Evolutionary conservation across 1,140 invertebrate species (phyloP).

Genomic region (Penaeus vannamei): DNA sequence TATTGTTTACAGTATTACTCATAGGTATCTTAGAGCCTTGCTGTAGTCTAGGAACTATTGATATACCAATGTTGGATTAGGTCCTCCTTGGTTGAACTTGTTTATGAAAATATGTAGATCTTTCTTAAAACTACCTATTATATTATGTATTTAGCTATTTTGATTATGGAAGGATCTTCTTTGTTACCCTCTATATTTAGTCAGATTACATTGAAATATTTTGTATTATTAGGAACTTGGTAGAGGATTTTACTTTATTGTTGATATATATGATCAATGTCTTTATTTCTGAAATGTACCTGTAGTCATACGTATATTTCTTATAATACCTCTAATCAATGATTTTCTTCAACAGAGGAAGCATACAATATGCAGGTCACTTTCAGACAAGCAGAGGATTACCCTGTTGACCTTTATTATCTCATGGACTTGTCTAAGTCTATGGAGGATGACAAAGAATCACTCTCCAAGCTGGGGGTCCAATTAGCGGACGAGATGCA

Average conservation of each 20-base stretch:
- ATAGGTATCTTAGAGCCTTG: neutral
- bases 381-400: constrained; percentile 91
- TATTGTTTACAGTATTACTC: constrained; percentile 35
- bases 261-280: constrained; percentile 10
- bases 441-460: constrained; percentile 94
- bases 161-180: no score
- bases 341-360: constrained; percentile 77
- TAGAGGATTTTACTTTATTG: no score
- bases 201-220: constrained; percentile 6
- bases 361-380: constrained; percentile 80
- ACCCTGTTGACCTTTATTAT: constrained; percentile 96
- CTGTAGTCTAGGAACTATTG: no score
- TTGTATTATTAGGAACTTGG: neutral
- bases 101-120: no score
- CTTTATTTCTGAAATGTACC: constrained; percentile 30
- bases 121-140: no score
- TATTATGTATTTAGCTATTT: no score
- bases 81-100: no score
- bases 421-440: constrained; percentile 96
- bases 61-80: no score
- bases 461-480: constrained; percentile 86
- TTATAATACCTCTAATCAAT: no score
- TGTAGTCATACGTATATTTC: no score
- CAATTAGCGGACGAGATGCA: constrained; percentile 86
- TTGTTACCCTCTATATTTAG: neutral